Percentiles rank a stretch among this genome's conserved stretches.
Conservation (phyloP, 2,113 vertebrate genomes). For the Gavia stellata region DNA sequence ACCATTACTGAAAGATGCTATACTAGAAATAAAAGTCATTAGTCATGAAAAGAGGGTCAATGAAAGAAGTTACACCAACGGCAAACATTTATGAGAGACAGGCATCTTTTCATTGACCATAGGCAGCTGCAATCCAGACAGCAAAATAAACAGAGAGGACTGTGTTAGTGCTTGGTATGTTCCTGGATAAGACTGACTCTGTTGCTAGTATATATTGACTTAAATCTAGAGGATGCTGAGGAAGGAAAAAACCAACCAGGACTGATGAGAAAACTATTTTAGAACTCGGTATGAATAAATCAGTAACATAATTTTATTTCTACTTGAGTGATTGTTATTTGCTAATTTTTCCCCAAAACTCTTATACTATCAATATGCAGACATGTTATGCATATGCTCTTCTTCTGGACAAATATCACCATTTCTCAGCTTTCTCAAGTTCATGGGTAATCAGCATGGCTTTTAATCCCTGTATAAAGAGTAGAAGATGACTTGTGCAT, state of each 20-base stretch:
- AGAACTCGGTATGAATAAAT: neutral
- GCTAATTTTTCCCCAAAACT: neutral
- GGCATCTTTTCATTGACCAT: constrained; percentile 26
- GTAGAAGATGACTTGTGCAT: neutral
- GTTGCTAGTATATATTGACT: constrained; percentile 1
- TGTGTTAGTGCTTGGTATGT: neutral
- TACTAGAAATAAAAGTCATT: neutral
- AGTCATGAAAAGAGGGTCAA: neutral
- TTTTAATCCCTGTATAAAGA: neutral
- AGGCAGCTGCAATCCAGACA: constrained; percentile 17
- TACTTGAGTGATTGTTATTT: neutral
- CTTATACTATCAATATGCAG: neutral
- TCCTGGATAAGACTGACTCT: neutral
- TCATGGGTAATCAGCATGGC: neutral
- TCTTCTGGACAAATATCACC: neutral
- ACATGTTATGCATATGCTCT: neutral
- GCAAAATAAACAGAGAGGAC: constrained; percentile 37
- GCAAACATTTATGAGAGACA: neutral
- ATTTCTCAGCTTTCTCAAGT: neutral
- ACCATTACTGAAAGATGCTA: neutral
- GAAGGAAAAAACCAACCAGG: neutral
- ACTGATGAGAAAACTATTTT: neutral
- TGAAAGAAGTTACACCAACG: constrained; percentile 6
- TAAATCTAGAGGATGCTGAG: neutral
- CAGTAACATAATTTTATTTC: neutral